These are phyloP conservation scores for Agrotis puta DNA, from an alignment of 2,888 invertebrate species.

Conservation along the genomic window DNA sequence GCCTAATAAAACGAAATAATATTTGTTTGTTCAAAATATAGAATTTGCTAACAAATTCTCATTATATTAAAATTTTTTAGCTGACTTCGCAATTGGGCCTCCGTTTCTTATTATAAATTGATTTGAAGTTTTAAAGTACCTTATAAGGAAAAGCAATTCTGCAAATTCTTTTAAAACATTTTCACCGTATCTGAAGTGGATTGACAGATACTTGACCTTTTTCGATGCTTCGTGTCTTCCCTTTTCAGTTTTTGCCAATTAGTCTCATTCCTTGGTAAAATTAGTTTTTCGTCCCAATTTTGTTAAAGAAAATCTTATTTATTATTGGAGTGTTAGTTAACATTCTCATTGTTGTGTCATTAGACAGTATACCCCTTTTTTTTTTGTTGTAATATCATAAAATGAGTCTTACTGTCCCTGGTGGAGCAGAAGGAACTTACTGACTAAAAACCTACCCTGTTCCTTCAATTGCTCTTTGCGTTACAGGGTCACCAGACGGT, in stretches of 20 bases:
- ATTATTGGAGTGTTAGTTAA: background rate
- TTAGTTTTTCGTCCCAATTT: background rate
- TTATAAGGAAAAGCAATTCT: conserved; percentile 12
- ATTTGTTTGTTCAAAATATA: background rate
- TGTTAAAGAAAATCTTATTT: background rate
- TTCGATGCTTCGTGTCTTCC: conserved; percentile 18
- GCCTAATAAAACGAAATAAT: background rate
- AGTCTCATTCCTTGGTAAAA: conserved; percentile 2
- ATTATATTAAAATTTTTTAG: background rate
- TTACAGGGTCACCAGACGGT: too few species aligned
- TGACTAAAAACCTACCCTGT: too few species aligned
- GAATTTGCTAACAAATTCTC: background rate
- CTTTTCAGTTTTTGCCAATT: conserved; percentile 22
- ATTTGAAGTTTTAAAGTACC: conserved; percentile 16
- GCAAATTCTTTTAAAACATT: conserved; percentile 4
- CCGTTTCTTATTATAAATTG: conserved; percentile 27
- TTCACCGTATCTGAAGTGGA: conserved; percentile 12
- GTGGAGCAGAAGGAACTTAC: too few species aligned
- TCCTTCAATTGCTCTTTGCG: too few species aligned
- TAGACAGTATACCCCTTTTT: background rate
- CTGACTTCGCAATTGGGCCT: background rate
- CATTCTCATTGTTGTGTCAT: background rate
- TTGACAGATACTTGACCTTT: conserved; percentile 44
- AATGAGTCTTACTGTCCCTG: too few species aligned
- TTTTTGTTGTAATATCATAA: too few species aligned